Conservation (phyloP, 92 coral and sea anemone species). For the Epizoanthus illoricatus region DNA sequence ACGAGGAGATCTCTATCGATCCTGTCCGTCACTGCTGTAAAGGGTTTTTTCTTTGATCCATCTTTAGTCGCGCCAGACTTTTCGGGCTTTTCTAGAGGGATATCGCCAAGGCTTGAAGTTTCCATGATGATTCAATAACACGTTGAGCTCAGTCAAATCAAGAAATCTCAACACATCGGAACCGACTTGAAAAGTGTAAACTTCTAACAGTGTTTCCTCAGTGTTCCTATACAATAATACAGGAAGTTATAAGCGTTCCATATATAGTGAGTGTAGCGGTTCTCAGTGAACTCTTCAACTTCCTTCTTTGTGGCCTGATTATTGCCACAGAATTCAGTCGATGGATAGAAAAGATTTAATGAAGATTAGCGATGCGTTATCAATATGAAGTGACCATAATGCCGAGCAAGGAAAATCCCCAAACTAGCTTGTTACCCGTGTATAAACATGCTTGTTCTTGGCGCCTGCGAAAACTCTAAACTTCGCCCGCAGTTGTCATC, state of each 20-base stretch:
- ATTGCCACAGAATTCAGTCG: conserved; percentile 4
- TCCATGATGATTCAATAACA: conserved; percentile 9
- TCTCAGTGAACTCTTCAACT: background rate
- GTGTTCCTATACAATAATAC: background rate
- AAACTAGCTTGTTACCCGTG: too few relatives aligned
- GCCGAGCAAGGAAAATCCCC: too few relatives aligned
- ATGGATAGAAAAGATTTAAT: conserved; percentile 3
- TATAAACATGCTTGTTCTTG: too few relatives aligned
- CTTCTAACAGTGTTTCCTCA: background rate
- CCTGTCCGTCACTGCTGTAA: conserved; percentile 16
- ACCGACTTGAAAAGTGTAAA: background rate
- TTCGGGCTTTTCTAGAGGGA: conserved; percentile 13
- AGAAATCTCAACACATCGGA: background rate
- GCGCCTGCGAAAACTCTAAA: background rate
- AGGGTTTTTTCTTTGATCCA: conserved; percentile 21
- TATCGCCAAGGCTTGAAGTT: conserved; percentile 36
- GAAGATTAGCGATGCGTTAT: background rate
- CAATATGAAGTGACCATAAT: background rate
- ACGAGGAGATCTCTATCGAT: conserved; percentile 69
- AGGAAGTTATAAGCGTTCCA: background rate
- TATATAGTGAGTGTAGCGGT: too few relatives aligned
- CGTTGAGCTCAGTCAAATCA: background rate
- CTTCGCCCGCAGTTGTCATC: background rate
- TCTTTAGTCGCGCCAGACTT: conserved; percentile 16
- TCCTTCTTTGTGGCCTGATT: conserved; percentile 1